Evolutionary conservation across 2,888 invertebrate genomes (phyloP), one percentile per base, ranked within the genome.

Genomic region (Macrophya annulata): DNA sequence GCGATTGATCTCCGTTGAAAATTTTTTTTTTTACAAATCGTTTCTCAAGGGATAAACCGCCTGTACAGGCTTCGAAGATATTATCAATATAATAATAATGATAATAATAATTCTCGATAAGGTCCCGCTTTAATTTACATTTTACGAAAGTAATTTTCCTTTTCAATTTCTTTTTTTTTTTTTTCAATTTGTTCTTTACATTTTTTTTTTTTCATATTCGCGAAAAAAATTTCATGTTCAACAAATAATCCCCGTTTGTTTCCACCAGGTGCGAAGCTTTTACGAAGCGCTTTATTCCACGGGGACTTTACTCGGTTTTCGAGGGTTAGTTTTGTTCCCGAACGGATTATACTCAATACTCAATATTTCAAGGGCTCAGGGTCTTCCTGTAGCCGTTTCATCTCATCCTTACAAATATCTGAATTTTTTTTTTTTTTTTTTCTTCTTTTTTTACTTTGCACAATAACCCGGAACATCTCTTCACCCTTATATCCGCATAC

Each of bases 301-400:
- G 4, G 68, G 68, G 68, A 71, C 68, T 71, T 31, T 71, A 37
- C 68, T 37, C 68, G 37, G 12, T 17, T 71, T 71, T 71, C 68
- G 15, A 17, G 68, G 68, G 68, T 17, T 62, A n/a, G 17, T n/a
- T 17, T 17, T 17, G 37, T 37, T 40, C 37, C 17, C 68, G 31
- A 12, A 25, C 68, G 37, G 68, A 40, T 71, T 71, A 40, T 15
- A 71, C 71, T n/a, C 40, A n/a, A 71, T 71, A 62, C 62, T 62
- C 62, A 25, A 62, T 62, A 62, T 62, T 62, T 62, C 62, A 25
- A 12, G 12, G 25, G 62, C 25, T 62, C 25, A 10, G 25, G n/a
- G 55, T 8, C n/a, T 8, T 31, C 31, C 31, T 31, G 31, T n/a
- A n/a, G 55, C n/a, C 55, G 8, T 55, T 55, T n/a, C 62, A 25